phyloP scores from a whole-genome alignment of 1,140 invertebrate species.

The Brachionus sp. region DNA sequence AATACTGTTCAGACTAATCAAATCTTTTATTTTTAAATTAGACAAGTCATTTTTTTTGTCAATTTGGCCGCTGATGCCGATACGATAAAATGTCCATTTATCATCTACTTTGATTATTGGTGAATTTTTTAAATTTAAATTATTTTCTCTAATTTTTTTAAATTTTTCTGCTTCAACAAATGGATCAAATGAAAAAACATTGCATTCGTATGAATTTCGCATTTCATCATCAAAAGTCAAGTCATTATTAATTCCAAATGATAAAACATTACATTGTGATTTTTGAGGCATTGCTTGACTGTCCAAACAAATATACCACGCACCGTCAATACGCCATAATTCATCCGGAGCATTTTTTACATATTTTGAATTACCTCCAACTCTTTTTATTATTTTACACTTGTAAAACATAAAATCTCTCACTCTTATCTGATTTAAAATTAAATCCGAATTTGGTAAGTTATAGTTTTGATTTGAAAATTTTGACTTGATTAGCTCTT shows the following conservation, averaged over 20 bases:
- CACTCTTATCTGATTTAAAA: neutral
- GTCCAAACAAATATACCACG: slow-evolving; percentile 21
- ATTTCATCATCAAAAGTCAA: neutral
- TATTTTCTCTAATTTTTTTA: neutral
- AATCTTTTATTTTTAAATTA: neutral
- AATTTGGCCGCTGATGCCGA: neutral
- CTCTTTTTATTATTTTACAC: neutral
- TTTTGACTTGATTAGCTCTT: too few species aligned
- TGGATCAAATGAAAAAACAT: neutral
- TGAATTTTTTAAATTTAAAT: neutral
- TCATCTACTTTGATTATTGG: neutral
- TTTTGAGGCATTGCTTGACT: neutral
- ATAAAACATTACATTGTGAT: neutral
- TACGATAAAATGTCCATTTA: neutral
- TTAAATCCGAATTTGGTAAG: too few species aligned
- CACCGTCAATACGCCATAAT: neutral
- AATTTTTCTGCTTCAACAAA: neutral
- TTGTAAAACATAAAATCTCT: neutral
- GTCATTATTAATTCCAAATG: neutral
- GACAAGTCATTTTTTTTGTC: too few species aligned
- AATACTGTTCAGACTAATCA: neutral
- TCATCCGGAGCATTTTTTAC: neutral
- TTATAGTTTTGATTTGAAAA: too few species aligned
- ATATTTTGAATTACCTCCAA: neutral
- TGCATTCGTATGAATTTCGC: neutral